phyloP scores from a whole-genome alignment of 1,140 invertebrate genomes.

The Cydia pomonella region DNA sequence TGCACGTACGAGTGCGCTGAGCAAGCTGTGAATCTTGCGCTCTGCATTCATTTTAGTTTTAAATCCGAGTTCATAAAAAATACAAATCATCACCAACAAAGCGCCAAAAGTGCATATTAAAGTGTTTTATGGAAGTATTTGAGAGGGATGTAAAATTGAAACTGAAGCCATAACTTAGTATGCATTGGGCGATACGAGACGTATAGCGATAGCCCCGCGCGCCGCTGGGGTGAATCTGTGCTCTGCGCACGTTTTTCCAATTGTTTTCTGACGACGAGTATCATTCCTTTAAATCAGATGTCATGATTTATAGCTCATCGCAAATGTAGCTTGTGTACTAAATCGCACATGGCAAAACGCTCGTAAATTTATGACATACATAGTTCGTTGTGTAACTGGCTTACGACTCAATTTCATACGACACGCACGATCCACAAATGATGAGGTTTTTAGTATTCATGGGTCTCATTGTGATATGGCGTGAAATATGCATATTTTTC shows the following conservation, averaged over 20 bases:
- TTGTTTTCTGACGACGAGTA: slow-evolving; percentile 79
- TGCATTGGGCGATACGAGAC: slow-evolving; percentile 70
- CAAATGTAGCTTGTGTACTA: slow-evolving; percentile 45
- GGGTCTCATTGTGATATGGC: slow-evolving; percentile 63
- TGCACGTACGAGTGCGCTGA: slow-evolving; percentile 17
- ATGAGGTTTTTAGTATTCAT: slow-evolving; percentile 79
- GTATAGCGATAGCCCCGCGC: slow-evolving; percentile 64
- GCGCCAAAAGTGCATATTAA: slow-evolving; percentile 18
- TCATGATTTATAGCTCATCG: slow-evolving; percentile 66
- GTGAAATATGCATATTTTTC: slow-evolving; percentile 77
- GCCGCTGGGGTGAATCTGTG: slow-evolving; percentile 51
- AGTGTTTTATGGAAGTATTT: slow-evolving; percentile 42
- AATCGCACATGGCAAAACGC: slow-evolving; percentile 56
- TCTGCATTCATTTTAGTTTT: slow-evolving; percentile 19
- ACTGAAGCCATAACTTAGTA: slow-evolving; percentile 74
- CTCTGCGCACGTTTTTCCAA: slow-evolving; percentile 74
- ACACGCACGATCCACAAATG: slow-evolving; percentile 71
- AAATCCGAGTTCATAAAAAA: neutral
- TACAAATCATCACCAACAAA: slow-evolving; percentile 21
- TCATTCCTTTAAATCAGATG: slow-evolving; percentile 77
- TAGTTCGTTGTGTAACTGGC: slow-evolving; percentile 63
- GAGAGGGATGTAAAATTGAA: slow-evolving; percentile 73
- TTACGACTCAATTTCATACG: slow-evolving; percentile 63
- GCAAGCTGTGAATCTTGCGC: slow-evolving; percentile 13
- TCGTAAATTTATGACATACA: slow-evolving; percentile 58